Percentiles rank a stretch among this genome's conserved stretches.
phyloP scores from a whole-genome alignment of 2,113 vertebrate species.

The Entelurus aequoreus region DNA sequence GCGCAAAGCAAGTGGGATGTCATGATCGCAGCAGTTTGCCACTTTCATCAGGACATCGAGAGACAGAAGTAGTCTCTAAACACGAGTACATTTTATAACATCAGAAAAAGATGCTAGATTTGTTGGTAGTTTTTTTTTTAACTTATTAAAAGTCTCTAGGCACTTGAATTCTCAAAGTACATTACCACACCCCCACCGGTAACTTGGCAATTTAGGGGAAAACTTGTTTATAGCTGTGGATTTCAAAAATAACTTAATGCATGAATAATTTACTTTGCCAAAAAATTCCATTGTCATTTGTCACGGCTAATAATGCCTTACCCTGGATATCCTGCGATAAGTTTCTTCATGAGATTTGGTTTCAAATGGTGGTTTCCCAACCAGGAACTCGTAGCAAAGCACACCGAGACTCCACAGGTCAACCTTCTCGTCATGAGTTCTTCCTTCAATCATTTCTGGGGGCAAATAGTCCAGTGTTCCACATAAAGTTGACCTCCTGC shows the following conservation, averaged over 20 bases:
- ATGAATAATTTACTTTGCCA: too few relatives aligned
- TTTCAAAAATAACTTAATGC: not conserved
- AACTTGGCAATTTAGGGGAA: too few relatives aligned
- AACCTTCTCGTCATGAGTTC: slow-evolving; percentile 93
- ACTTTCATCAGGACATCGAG: too few relatives aligned
- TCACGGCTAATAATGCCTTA: slow-evolving; percentile 47
- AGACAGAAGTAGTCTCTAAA: too few relatives aligned
- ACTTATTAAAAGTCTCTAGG: too few relatives aligned
- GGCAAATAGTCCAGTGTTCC: slow-evolving; percentile 95
- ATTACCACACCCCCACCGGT: too few relatives aligned
- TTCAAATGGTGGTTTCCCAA: slow-evolving; percentile 92
- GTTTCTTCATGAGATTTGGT: slow-evolving; percentile 85
- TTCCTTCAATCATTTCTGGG: slow-evolving; percentile 97
- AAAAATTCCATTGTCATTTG: not conserved
- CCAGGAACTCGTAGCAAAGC: slow-evolving; percentile 92
- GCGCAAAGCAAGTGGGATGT: too few relatives aligned
- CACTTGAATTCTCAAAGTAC: too few relatives aligned
- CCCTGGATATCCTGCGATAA: slow-evolving; percentile 88
- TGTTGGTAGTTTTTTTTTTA: too few relatives aligned
- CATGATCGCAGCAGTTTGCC: too few relatives aligned
- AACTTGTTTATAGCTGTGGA: not conserved
- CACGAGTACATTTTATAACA: too few relatives aligned
- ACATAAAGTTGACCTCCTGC: slow-evolving; percentile 89
- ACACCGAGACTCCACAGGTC: slow-evolving; percentile 96
- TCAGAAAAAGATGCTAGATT: too few relatives aligned